Conservation (phyloP, 2,113 vertebrate species). For the Leptobrachium leishanense region DNA sequence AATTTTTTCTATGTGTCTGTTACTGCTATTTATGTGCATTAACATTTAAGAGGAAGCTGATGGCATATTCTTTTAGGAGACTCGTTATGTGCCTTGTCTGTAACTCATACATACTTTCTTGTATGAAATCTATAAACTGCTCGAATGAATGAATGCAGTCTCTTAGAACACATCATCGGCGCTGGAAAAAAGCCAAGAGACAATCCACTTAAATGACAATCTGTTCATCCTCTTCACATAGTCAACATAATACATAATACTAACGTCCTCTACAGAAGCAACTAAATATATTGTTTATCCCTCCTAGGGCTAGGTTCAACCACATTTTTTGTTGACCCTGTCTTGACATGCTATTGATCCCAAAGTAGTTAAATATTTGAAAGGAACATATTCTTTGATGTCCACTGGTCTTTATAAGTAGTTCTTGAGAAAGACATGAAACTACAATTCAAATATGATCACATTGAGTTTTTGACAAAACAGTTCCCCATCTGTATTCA, state of each 20-base stretch:
- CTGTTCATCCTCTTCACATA: neutral
- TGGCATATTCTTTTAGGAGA: conserved; percentile 9
- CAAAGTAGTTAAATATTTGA: no score
- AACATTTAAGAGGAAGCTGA: conserved; percentile 49
- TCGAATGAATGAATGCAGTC: conserved; percentile 40
- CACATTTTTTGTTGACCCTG: no score
- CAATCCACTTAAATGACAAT: neutral
- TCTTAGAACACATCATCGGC: conserved; percentile 56
- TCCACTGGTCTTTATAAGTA: no score
- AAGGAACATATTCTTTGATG: no score
- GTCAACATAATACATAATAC: neutral
- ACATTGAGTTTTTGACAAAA: no score
- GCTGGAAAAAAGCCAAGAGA: conserved; percentile 47
- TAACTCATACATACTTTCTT: neutral
- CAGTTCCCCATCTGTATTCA: no score
- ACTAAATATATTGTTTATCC: neutral
- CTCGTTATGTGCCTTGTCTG: neutral
- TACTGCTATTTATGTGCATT: neutral
- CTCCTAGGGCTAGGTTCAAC: no score
- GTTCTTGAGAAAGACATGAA: no score
- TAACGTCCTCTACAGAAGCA: neutral
- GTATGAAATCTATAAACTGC: neutral
- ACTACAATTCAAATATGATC: no score
- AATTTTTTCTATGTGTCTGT: conserved; percentile 7
- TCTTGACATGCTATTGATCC: no score